phyloP scores from a whole-genome alignment of 2,888 invertebrate species.

The Amphimallon solstitiale region DNA sequence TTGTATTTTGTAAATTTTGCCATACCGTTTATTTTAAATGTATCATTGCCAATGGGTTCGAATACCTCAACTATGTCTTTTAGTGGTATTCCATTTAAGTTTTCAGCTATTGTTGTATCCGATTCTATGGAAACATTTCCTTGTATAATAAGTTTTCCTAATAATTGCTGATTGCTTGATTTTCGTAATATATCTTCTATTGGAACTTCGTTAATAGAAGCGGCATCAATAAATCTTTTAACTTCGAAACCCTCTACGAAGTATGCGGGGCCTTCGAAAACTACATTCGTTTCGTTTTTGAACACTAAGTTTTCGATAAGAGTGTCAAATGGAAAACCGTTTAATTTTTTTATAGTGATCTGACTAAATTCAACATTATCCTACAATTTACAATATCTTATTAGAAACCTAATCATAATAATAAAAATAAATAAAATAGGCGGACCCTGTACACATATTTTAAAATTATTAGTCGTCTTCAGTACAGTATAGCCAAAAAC shows the following conservation, averaged over 20 bases:
- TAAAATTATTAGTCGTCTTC: too few relatives aligned
- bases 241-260: conserved; percentile 58
- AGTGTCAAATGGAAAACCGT: conserved; percentile 58
- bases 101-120: conserved; percentile 56
- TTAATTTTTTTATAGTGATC: conserved; percentile 56
- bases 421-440: too few relatives aligned
- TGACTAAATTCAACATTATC: conserved; percentile 52
- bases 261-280: conserved; percentile 52
- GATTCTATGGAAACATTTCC: conserved; percentile 56
- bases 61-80: conserved; percentile 49
- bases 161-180: conserved; percentile 55
- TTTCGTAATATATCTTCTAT: conserved; percentile 61
- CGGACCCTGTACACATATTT: too few relatives aligned
- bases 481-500: too few relatives aligned
- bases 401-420: too few relatives aligned
- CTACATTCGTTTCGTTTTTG: conserved; percentile 55
- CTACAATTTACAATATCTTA: conserved; percentile 11
- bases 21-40: conserved; percentile 53
- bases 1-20: background rate
- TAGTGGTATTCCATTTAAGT: conserved; percentile 55
- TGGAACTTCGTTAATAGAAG: conserved; percentile 58
- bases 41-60: conserved; percentile 45
- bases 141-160: conserved; percentile 53
- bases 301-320: conserved; percentile 62
- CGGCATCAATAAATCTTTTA: conserved; percentile 49